phyloP scores from a whole-genome alignment of 2,113 vertebrate species.

The Loxodonta africana region DNA sequence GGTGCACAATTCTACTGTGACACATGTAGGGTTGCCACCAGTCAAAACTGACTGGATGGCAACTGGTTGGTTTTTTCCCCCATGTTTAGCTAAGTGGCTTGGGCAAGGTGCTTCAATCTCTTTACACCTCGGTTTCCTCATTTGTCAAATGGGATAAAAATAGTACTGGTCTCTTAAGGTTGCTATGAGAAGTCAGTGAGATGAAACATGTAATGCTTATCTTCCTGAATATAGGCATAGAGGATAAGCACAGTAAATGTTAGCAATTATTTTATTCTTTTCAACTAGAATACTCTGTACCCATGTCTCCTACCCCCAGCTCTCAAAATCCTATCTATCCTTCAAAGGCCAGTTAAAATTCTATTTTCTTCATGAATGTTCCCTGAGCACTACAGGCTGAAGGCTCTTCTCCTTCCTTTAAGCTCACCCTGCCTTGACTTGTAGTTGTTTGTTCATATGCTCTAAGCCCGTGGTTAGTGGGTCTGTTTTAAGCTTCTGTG shows the following conservation, averaged over 20 bases:
- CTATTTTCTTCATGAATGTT: not conserved
- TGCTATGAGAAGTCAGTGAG: not conserved
- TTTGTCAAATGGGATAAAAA: not conserved
- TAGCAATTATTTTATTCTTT: not conserved
- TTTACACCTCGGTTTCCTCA: not conserved
- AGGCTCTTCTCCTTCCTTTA: not conserved
- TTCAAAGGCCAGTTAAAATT: not conserved
- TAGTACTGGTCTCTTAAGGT: not conserved
- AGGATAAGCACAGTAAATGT: not conserved
- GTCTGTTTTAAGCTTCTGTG: not conserved
- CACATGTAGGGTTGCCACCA: not conserved
- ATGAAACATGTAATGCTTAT: not conserved
- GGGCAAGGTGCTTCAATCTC: not conserved
- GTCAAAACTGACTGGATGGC: not conserved
- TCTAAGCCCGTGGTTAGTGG: not conserved
- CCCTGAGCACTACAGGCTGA: not conserved
- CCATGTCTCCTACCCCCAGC: not conserved
- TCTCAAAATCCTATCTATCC: not conserved
- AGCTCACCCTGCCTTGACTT: not conserved
- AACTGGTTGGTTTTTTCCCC: not conserved
- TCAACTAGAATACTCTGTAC: not conserved
- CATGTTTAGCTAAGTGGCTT: not conserved
- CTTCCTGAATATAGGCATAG: not conserved
- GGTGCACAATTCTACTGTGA: not conserved
- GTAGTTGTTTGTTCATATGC: rapidly evolving